Base-by-base conservation (phyloP, 2,888 invertebrate species). In the Suillia variegata region DNA sequence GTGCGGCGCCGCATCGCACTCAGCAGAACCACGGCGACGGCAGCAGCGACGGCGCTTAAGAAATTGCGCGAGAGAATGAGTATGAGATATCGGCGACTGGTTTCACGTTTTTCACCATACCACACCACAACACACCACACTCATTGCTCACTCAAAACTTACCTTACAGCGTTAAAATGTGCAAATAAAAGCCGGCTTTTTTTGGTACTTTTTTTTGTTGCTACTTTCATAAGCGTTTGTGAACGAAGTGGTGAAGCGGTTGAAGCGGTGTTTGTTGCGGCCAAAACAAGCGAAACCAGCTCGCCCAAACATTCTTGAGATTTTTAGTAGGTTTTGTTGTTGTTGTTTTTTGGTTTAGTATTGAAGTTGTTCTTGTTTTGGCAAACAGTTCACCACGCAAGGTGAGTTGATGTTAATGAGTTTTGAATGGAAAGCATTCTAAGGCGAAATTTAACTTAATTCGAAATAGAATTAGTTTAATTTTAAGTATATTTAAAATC, bases 251-350 rank as follows among this genome's bases (percentile, higher is more conserved):
- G n/a, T 56, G 59, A 31, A 56, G 47, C 26, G 42, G 56, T 59
- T 45, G 38, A 4, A 10, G 38, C 6, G 15, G 26, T 10, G 26
- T 26, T 26, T 38, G 56, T 58, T 53, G 45, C 45, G 66, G 61
- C 26, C 67, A 71, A n/a, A 75, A 74, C 76, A 76, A 73, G 76
- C 76, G 76, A 76, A 78, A 78, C 78, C 77, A 75, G 77, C 74
- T 78, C 77, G 77, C 77, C 77, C 77, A 78, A 77, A 71, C 77
- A 78, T 78, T 78, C 77, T 77, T 78, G 45, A 68, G 63, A 75
- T 78, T 64, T 62, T 67, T 47, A 13, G 13, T 47, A 6, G 26
- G 5, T 5, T 5, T 10, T 66, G 31, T 48, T 52, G 34, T 45
- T 53, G 53, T 20, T 45, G 15, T 21, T n/a, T 51, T 48, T 54